A percentile compares a stretch with the other conserved stretches of the same genome.
phyloP scores from a whole-genome alignment of 2,888 invertebrate species.

The Pecten maximus region DNA sequence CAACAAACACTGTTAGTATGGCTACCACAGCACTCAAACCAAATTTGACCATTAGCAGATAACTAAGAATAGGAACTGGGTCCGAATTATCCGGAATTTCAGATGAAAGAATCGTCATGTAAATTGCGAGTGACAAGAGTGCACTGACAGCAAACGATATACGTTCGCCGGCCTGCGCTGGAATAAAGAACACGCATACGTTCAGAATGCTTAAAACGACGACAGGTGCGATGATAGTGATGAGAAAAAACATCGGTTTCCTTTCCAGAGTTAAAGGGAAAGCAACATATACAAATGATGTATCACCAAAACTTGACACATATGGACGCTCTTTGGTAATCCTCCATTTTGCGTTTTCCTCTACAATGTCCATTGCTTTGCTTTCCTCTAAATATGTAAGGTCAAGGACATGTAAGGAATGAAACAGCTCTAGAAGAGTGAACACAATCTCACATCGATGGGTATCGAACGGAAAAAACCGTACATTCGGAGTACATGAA shows the following conservation, averaged over 20 bases:
- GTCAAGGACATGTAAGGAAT: neutral
- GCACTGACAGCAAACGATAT: neutral
- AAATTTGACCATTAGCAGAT: neutral
- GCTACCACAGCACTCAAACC: neutral
- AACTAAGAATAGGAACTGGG: neutral
- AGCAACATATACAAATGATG: neutral
- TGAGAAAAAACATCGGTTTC: slow-evolving; percentile 20
- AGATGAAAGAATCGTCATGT: neutral
- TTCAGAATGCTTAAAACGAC: neutral
- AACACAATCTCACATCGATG: neutral
- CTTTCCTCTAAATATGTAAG: neutral
- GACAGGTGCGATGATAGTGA: neutral
- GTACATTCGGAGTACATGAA: neutral
- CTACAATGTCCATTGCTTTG: neutral
- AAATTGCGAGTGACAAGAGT: neutral
- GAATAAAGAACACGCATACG: neutral
- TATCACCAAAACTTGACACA: slow-evolving; percentile 1
- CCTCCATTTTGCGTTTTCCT: slow-evolving; percentile 9
- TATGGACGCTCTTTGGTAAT: neutral
- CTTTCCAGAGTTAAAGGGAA: neutral
- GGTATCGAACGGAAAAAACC: neutral
- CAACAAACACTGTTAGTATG: neutral
- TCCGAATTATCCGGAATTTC: neutral
- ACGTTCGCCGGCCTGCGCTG: neutral
- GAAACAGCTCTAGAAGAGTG: neutral